A percentile compares a stretch with the other conserved stretches of the same genome.
These are phyloP conservation scores for Phyllotreta striolata DNA, from an alignment of 2,888 invertebrate species.

Conservation along the genomic window DNA sequence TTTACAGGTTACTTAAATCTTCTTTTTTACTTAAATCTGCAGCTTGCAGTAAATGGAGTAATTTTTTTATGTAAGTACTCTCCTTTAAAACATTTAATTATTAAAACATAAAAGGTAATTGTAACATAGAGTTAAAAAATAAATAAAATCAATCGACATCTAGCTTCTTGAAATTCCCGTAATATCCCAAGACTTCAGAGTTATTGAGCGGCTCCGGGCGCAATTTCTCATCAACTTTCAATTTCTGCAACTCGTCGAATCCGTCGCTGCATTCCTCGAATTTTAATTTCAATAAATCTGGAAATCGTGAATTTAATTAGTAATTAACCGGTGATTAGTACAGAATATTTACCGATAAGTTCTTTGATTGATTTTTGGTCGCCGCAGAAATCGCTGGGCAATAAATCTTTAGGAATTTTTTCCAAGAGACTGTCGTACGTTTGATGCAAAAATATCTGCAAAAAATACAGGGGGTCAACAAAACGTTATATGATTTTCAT, in stretches of 20 bases:
- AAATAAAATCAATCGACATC: slow-evolving; percentile 23
- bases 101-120: no score
- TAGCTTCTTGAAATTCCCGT: slow-evolving; percentile 28
- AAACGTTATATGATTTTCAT: no score
- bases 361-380: slow-evolving; percentile 21
- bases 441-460: slow-evolving; percentile 11
- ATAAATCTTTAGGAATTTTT: slow-evolving; percentile 19
- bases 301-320: background rate
- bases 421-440: slow-evolving; percentile 12
- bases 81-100: no score
- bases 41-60: no score
- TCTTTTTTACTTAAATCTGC: no score
- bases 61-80: no score
- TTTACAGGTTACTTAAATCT: no score
- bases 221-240: slow-evolving; percentile 14
- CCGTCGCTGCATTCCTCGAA: slow-evolving; percentile 16
- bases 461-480: background rate
- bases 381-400: slow-evolving; percentile 27
- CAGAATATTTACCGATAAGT: slow-evolving; percentile 12
- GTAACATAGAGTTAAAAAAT: no score
- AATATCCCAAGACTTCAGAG: slow-evolving; percentile 25
- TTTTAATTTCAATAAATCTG: background rate
- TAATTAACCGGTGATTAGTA: background rate
- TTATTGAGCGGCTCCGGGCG: slow-evolving; percentile 20
- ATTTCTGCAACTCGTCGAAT: slow-evolving; percentile 16